phyloP scores from a whole-genome alignment of 2,113 vertebrate species.

The Ochotona princeps region DNA sequence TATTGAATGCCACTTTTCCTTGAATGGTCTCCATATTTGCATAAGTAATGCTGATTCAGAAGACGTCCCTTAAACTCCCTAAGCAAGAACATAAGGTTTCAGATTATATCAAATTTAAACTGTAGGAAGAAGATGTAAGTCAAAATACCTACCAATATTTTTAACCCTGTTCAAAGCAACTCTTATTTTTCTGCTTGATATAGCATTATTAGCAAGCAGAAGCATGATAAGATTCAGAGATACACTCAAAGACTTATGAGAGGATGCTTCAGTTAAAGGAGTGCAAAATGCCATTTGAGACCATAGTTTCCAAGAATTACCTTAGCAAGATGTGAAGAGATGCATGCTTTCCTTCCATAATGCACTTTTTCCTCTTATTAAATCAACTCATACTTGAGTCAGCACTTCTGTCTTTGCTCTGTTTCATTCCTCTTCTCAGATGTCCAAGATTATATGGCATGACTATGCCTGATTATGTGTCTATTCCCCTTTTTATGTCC shows the following conservation, averaged over 20 bases:
- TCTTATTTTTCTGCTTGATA: slow-evolving; percentile 7
- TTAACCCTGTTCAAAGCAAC: neutral
- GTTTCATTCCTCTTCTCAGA: neutral
- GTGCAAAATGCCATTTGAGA: too few relatives aligned
- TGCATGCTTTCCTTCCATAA: neutral
- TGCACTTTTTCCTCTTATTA: neutral
- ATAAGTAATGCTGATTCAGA: slow-evolving; percentile 8
- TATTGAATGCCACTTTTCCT: slow-evolving; percentile 40
- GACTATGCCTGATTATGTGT: too few relatives aligned
- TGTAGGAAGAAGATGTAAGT: neutral
- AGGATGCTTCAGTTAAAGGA: neutral
- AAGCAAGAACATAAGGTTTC: neutral
- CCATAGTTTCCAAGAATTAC: neutral
- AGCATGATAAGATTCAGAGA: neutral
- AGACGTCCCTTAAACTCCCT: neutral
- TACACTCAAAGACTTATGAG: neutral
- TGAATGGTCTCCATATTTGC: slow-evolving; percentile 8
- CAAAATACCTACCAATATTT: neutral
- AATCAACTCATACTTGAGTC: neutral
- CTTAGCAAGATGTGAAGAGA: neutral
- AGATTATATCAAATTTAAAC: too few relatives aligned
- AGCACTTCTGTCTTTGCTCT: neutral
- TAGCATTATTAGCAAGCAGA: neutral
- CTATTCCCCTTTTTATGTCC: neutral
- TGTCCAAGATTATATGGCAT: neutral